Conservation (phyloP, 2,888 invertebrate genomes). For the Mimas tiliae region DNA sequence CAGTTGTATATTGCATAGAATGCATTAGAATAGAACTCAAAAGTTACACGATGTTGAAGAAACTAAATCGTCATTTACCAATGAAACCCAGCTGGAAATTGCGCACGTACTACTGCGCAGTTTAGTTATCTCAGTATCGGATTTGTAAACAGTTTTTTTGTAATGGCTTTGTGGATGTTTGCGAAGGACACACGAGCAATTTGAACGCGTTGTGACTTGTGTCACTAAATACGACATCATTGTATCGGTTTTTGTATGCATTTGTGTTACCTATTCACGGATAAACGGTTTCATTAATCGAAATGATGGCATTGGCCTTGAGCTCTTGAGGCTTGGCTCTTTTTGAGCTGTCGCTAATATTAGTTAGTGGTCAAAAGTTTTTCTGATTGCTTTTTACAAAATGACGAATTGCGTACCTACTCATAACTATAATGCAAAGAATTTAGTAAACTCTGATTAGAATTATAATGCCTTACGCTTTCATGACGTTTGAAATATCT, state of each 20-base stretch:
- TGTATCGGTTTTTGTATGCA: slow-evolving; percentile 3
- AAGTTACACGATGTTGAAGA: slow-evolving; percentile 1
- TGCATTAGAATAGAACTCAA: too few species aligned
- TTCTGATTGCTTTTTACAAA: too few species aligned
- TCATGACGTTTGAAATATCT: too few species aligned
- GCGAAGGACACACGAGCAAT: slow-evolving; percentile 51
- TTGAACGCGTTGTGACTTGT: slow-evolving; percentile 36
- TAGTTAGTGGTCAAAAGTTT: background rate
- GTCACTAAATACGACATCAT: slow-evolving; percentile 26
- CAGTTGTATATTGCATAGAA: background rate
- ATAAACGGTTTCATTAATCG: background rate
- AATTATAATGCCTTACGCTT: too few species aligned
- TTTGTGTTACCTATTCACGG: background rate
- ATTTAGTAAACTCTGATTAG: too few species aligned
- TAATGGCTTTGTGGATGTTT: slow-evolving; percentile 38
- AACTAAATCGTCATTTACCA: slow-evolving; percentile 10
- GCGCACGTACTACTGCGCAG: slow-evolving; percentile 51
- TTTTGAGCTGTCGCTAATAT: background rate
- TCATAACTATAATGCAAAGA: too few species aligned
- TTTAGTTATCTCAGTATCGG: slow-evolving; percentile 42
- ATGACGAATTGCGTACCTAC: too few species aligned
- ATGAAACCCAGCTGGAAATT: slow-evolving; percentile 30
- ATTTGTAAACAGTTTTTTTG: slow-evolving; percentile 57
- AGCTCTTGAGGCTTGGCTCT: too few species aligned
- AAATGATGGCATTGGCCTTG: background rate